Percentiles rank a stretch among this genome's conserved stretches.
Evolutionary conservation across 2,888 invertebrate genomes (phyloP).

Genomic region (Pristionchus fissidentatus): DNA sequence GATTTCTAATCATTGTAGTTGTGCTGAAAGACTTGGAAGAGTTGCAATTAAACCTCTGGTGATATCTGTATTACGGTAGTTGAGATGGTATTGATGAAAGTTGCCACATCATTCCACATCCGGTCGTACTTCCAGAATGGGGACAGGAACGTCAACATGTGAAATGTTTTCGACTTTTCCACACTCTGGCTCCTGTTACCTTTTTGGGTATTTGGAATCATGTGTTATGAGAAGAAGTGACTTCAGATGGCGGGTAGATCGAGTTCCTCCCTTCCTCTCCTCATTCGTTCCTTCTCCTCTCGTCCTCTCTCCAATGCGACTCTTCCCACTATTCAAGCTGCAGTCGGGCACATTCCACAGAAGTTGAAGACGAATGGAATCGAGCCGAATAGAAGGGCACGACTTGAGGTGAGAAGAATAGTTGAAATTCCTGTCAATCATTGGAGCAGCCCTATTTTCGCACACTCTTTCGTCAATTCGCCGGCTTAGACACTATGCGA

Average conservation of each 20-base stretch:
- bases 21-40: constrained; percentile 1
- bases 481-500: too few relatives aligned
- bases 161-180: too few relatives aligned
- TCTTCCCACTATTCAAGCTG: constrained; percentile 52
- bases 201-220: too few relatives aligned
- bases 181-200: too few relatives aligned
- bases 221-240: not conserved
- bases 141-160: too few relatives aligned
- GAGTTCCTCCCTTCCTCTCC: not conserved
- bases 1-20: not conserved
- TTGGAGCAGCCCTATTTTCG: too few relatives aligned
- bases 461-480: too few relatives aligned
- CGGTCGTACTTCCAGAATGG: too few relatives aligned
- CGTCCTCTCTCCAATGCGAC: constrained; percentile 17
- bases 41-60: not conserved
- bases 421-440: not conserved
- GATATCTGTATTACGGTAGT: not conserved
- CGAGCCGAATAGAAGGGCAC: constrained; percentile 59
- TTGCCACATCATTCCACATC: too few relatives aligned
- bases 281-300: constrained; percentile 23
- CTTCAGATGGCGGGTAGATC: not conserved
- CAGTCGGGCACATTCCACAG: constrained; percentile 73
- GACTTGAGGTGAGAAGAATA: constrained; percentile 55
- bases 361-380: constrained; percentile 67
- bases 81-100: constrained; percentile 11